Base-by-base conservation (phyloP, 2,888 invertebrate genomes). In the Drosophila subquinaria region DNA sequence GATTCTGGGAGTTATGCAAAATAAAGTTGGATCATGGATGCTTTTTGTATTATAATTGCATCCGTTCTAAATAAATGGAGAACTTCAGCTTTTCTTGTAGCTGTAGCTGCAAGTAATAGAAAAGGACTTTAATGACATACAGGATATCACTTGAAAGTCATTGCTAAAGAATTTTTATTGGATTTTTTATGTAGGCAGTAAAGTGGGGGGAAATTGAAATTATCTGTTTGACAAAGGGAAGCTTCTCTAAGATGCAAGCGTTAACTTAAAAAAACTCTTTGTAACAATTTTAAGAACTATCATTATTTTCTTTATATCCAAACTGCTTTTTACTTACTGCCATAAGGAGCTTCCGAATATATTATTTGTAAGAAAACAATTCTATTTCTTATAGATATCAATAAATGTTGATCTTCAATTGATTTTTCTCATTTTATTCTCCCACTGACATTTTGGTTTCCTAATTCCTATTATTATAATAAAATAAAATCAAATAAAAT, bases 1-100 rank as follows among this genome's bases (percentile, higher is more conserved):
- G n/a, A 74, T 64, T 65, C 45, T 51, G 59, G 23, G 23, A 66
- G 65, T 79, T 79, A 79, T 79, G 70, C 70, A 45, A 65, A 66
- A 20, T 45, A 35, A 63, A 66, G 52, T 79, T 76, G 64, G 6
- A 48, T 40, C 38, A 50, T 38, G 35, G 36, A 48, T 42, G 65
- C 76, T 75, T 60, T 47, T 59, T 69, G 48, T 66, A 60, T 35
- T 50, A 52, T 59, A 66, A 62, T 76, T 57, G 62, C 63, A 40
- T 56, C 47, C 63, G 65, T 45, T 74, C 15, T 15, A 15, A 30
- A 15, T 23, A 53, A 56, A 50, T 73, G 33, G 11, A n/a, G 5
- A 35, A 23, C 30, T 17, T 4, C 4, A 48, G 36, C 17, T 15
- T 13, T 48, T 59, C 15, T 30, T 59, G 42, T n/a, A 36, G 8